phyloP scores from a whole-genome alignment of 2,113 vertebrate species.

The Phaetusa simplex region DNA sequence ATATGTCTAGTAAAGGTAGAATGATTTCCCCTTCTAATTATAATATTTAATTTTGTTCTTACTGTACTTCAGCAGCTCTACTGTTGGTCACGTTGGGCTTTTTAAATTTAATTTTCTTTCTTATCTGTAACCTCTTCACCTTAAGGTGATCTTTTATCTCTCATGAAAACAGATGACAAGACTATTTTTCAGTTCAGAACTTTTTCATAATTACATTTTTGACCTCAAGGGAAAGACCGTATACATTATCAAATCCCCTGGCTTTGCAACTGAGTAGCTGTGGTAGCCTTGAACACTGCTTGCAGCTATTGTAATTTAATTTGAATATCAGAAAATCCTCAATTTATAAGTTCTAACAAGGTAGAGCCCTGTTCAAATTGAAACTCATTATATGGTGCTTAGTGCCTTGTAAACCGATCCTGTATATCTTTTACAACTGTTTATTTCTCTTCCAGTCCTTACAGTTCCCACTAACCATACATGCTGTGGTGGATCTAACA shows the following conservation, averaged over 20 bases:
- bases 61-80: neutral
- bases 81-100: neutral
- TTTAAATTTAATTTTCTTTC: constrained; percentile 57
- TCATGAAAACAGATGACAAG: constrained; percentile 61
- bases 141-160: constrained; percentile 68
- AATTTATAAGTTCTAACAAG: constrained; percentile 28
- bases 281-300: neutral
- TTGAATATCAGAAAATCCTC: constrained; percentile 42
- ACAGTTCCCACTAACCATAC: neutral
- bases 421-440: neutral
- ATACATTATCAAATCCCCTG: constrained; percentile 61
- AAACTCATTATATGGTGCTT: neutral
- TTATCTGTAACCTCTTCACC: constrained; percentile 58
- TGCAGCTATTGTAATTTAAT: constrained; percentile 50
- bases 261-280: constrained; percentile 10
- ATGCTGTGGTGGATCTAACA: neutral
- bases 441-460: neutral
- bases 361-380: neutral
- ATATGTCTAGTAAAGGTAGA: constrained; percentile 41
- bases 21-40: constrained; percentile 35
- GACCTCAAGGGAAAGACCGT: constrained; percentile 61
- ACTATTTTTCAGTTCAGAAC: constrained; percentile 62
- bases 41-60: constrained; percentile 60
- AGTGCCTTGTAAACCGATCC: neutral
- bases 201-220: constrained; percentile 74